phyloP scores from a whole-genome alignment of 2,113 vertebrate genomes.

The Monopterus albus region DNA sequence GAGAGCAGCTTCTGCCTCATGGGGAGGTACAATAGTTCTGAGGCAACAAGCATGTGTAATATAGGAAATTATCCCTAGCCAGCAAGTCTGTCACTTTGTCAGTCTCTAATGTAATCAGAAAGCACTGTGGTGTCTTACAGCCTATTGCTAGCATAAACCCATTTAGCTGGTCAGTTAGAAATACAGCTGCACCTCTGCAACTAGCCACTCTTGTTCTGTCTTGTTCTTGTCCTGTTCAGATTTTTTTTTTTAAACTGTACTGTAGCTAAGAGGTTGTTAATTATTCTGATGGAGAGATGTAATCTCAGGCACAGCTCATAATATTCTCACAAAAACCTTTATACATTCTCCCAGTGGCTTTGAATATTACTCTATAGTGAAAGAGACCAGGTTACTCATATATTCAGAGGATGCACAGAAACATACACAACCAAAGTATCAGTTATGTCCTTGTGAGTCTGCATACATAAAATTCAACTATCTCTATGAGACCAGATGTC shows the following conservation, averaged over 20 bases:
- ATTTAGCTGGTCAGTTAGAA: constrained; percentile 2
- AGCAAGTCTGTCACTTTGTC: constrained; percentile 13
- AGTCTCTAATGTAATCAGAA: constrained; percentile 27
- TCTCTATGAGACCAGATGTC: not conserved
- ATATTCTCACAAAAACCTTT: not conserved
- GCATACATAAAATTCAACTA: not conserved
- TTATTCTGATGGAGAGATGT: not conserved
- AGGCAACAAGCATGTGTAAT: constrained; percentile 32
- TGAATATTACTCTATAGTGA: not conserved
- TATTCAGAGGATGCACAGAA: not conserved
- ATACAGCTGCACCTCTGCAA: not conserved
- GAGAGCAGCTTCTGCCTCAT: constrained; percentile 16
- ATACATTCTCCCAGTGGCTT: not conserved
- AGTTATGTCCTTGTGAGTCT: not conserved
- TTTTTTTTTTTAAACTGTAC: not conserved
- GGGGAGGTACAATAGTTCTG: constrained; percentile 18
- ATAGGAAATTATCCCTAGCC: constrained; percentile 3
- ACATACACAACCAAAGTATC: constrained; percentile 1
- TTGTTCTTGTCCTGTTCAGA: too few relatives aligned
- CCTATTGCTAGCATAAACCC: not conserved
- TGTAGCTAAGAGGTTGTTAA: not conserved
- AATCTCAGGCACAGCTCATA: not conserved
- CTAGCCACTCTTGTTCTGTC: too few relatives aligned
- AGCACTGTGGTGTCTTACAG: constrained; percentile 9
- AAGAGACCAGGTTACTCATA: not conserved